These are phyloP conservation scores for Heliconius nattereri DNA, from an alignment of 1,140 invertebrate species.

Conservation along the genomic window DNA sequence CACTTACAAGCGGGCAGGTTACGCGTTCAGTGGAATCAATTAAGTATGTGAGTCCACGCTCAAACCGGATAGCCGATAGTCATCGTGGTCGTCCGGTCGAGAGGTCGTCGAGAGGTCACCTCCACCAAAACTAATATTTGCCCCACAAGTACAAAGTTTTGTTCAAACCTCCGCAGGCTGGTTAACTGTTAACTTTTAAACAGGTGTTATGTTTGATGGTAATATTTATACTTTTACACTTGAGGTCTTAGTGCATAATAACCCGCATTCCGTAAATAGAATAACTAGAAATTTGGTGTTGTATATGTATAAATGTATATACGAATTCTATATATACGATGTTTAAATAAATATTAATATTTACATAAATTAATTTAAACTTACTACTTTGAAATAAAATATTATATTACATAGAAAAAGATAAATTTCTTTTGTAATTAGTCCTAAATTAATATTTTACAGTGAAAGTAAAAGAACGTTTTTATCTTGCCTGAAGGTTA, in stretches of 20 bases:
- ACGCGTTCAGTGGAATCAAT: slow-evolving; percentile 38
- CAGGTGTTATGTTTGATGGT: slow-evolving; percentile 46
- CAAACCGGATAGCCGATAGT: slow-evolving; percentile 51
- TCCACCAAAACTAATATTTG: slow-evolving; percentile 49
- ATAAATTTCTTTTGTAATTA: too few species aligned
- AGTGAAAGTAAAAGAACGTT: background rate
- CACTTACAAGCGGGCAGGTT: slow-evolving; percentile 20
- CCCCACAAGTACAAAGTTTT: slow-evolving; percentile 46
- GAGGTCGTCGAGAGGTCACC: slow-evolving; percentile 56
- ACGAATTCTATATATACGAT: too few species aligned
- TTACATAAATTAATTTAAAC: too few species aligned
- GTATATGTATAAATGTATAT: too few species aligned
- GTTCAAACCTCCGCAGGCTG: slow-evolving; percentile 40
- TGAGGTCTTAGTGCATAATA: background rate
- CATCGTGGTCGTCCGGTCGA: slow-evolving; percentile 52
- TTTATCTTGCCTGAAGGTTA: background rate
- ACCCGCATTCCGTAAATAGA: background rate
- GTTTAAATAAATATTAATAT: too few species aligned
- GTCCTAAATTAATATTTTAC: too few species aligned
- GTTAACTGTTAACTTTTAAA: slow-evolving; percentile 55
- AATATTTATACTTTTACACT: slow-evolving; percentile 41
- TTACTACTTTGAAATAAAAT: too few species aligned
- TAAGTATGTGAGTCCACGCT: slow-evolving; percentile 45
- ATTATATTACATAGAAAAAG: too few species aligned
- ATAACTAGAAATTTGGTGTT: too few species aligned